Conservation (phyloP, 2,888 invertebrate genomes). For the Aphidoletes aphidimyza region DNA sequence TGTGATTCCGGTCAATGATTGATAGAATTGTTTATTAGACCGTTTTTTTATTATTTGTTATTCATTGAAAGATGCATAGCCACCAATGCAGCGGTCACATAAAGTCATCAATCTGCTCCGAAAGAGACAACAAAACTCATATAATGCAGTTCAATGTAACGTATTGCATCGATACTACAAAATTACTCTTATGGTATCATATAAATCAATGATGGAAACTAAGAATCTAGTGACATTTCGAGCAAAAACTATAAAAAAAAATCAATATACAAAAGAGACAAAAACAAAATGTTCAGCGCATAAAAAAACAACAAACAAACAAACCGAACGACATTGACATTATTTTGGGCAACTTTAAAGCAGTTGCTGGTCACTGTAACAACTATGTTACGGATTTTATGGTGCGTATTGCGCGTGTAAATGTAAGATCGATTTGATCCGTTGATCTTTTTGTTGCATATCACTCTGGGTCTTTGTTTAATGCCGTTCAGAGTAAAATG, state of each 20-base stretch:
- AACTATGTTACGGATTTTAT: slow-evolving; percentile 35
- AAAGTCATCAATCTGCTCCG: neutral
- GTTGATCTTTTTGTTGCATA: neutral
- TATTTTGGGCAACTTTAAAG: slow-evolving; percentile 40
- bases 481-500: neutral
- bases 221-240: slow-evolving; percentile 7
- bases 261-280: neutral
- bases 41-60: no score
- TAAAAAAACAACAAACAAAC: neutral
- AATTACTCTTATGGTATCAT: neutral
- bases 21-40: no score
- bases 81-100: no score
- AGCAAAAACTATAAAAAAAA: neutral
- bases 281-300: slow-evolving; percentile 23
- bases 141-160: neutral
- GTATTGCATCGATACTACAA: no score
- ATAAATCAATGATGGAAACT: neutral
- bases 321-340: slow-evolving; percentile 46
- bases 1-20: no score
- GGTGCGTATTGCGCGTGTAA: neutral
- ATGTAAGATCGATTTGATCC: neutral
- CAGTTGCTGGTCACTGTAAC: slow-evolving; percentile 15
- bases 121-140: neutral
- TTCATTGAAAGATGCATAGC: no score
- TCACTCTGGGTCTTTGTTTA: no score